phyloP scores from a whole-genome alignment of 2,797 vertebrate species.

The Coreius guichenoti region DNA sequence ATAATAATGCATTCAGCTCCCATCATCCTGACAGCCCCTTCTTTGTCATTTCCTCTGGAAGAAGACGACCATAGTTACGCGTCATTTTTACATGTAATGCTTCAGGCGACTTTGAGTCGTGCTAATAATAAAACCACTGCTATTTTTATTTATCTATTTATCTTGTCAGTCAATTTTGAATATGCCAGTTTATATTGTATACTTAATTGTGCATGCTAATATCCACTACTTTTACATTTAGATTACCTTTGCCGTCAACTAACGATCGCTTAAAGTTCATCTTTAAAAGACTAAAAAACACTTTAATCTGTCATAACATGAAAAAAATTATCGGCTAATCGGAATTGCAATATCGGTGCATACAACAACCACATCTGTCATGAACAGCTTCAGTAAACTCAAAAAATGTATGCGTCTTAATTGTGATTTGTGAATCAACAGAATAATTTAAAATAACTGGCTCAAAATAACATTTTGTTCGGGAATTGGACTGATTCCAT shows the following conservation, averaged over 20 bases:
- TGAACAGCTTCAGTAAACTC: background rate
- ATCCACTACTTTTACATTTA: background rate
- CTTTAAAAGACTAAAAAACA: background rate
- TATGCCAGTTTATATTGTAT: background rate
- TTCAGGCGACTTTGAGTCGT: background rate
- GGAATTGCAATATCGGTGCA: background rate
- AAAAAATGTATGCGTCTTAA: background rate
- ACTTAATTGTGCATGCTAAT: background rate
- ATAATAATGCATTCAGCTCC: slow-evolving; percentile 40
- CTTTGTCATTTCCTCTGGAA: slow-evolving; percentile 23
- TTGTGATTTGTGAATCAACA: background rate
- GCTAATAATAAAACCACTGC: background rate
- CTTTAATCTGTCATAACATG: background rate
- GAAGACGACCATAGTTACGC: background rate
- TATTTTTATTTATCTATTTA: background rate
- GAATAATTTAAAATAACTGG: background rate
- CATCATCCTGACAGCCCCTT: slow-evolving; percentile 43
- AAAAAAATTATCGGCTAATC: background rate
- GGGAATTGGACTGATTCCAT: background rate
- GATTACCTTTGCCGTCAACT: background rate
- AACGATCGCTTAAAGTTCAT: too few species aligned
- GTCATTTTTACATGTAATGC: background rate
- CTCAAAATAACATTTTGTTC: background rate
- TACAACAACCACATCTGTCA: background rate
- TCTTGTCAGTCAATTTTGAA: background rate